phyloP scores from a whole-genome alignment of 2,113 vertebrate genomes.

The Helogale parvula region DNA sequence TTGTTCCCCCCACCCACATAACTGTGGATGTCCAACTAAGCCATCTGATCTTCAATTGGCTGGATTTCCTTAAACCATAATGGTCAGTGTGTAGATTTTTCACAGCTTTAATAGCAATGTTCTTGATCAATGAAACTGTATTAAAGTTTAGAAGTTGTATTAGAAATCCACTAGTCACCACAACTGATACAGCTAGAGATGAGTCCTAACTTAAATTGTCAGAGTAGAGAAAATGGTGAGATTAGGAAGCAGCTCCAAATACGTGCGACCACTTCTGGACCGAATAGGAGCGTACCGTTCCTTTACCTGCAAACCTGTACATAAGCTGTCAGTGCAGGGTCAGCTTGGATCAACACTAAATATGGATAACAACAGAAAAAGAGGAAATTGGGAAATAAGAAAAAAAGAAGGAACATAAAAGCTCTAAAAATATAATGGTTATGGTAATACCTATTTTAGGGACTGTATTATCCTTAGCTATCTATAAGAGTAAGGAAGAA shows the following conservation, averaged over 20 bases:
- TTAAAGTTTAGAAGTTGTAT: neutral
- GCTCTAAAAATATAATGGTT: neutral
- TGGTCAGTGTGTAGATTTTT: neutral
- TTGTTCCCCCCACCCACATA: neutral
- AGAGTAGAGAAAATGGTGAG: neutral
- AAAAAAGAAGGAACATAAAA: neutral
- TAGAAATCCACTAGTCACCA: neutral
- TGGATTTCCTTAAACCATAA: neutral
- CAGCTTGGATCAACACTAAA: neutral
- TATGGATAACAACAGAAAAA: neutral
- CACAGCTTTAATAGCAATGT: neutral
- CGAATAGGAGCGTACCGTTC: neutral
- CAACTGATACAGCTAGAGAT: neutral
- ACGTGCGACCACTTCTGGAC: neutral
- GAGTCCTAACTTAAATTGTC: neutral
- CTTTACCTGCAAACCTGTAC: neutral
- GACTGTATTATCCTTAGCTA: neutral
- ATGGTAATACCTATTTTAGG: neutral
- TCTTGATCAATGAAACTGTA: neutral
- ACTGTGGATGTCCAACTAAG: neutral
- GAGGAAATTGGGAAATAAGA: neutral
- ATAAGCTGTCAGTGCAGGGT: neutral
- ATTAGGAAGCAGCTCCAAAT: fast-evolving
- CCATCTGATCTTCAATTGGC: neutral
- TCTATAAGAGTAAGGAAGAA: neutral